Percentiles rank a stretch among this genome's conserved stretches.
These are phyloP conservation scores for Gymnoscelis rufifasciata DNA, from an alignment of 2,888 invertebrate genomes.

Conservation along the genomic window DNA sequence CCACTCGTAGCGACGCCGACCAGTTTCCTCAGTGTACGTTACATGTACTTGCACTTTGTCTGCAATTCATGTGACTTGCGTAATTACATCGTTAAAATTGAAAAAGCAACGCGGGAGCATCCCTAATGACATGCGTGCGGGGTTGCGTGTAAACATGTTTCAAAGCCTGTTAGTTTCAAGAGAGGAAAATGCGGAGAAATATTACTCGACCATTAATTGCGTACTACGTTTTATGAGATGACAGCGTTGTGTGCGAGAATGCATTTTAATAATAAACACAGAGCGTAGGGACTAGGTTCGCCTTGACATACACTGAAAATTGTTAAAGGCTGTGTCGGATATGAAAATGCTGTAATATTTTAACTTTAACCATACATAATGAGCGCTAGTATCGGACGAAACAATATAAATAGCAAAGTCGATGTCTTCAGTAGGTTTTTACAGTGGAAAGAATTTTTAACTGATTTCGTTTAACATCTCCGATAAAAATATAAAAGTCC, in stretches of 20 bases:
- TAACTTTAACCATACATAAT: no score
- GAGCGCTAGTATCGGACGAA: no score
- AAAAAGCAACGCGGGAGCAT: constrained; percentile 27
- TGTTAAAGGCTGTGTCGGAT: background rate
- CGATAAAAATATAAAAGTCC: constrained; percentile 30
- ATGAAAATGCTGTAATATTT: background rate
- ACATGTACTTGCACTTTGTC: constrained; percentile 36
- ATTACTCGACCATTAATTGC: constrained; percentile 15
- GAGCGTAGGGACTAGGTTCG: background rate
- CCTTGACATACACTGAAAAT: background rate
- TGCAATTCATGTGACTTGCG: constrained; percentile 35
- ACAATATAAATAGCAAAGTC: no score
- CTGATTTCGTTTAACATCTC: constrained; percentile 17
- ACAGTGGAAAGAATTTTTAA: constrained; percentile 16
- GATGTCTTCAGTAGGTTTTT: constrained; percentile 10
- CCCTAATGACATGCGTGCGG: constrained; percentile 26
- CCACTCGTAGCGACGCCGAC: constrained; percentile 42
- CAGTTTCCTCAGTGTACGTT: constrained; percentile 44
- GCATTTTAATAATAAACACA: background rate
- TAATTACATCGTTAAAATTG: constrained; percentile 37
- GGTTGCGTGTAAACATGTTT: constrained; percentile 23
- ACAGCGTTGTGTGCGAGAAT: constrained; percentile 1
- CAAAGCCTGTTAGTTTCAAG: constrained; percentile 17
- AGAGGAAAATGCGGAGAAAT: constrained; percentile 15
- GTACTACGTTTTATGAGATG: constrained; percentile 6